Base-by-base conservation (phyloP, 2,888 invertebrate genomes). In the Acleris cristana region DNA sequence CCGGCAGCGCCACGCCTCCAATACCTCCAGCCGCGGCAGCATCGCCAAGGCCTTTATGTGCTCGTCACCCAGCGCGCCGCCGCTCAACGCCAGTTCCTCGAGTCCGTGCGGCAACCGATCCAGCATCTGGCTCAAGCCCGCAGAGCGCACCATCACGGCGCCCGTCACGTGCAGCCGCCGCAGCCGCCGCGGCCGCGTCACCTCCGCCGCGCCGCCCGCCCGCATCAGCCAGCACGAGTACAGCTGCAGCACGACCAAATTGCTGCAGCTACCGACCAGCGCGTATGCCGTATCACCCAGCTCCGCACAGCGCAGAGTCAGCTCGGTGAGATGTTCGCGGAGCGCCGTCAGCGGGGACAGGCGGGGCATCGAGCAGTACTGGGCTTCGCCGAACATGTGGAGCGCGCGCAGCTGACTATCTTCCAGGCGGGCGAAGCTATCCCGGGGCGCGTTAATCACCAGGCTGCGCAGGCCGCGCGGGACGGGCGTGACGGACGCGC, bases 151-250 rank as follows among this genome's bases (percentile, higher is more conserved):
- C 72, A 80, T 69, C 5, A 73, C 71, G 2, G 80, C 73, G 12
- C 81, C 83, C 10, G 83, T 82, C 6, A 82, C 16, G 64, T 84
- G 83, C 7, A 84, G 70, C 0, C 73, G 64, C 4, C 70, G 72
- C 53, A 83, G 69, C 1, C 66, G 55, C 18, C 49, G 60, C 2
- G 75, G 75, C 16, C 70, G 54, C 3, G 70, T 64, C 10, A 75
- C 62, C 19, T 57, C 40, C 40, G 60, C n/a, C 7, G 74, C 74
- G 1, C 79, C 81, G 0, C 18, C 65, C 2, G 61, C 63, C 0
- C 76, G 76, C 72, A 84, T 73, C 65, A 77, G 56, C 75, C 76
- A 76, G 67, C 83, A 84, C 14, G 76, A 74, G 68, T 83, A 80
- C 59, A 84, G 70, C 40, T 76, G 78, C 19, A 83, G 72, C 0